Evolutionary conservation across 92 coral and sea anemone species (phyloP), one percentile per base, ranked within the genome.

Genomic region (Epizoanthus scotinus): DNA sequence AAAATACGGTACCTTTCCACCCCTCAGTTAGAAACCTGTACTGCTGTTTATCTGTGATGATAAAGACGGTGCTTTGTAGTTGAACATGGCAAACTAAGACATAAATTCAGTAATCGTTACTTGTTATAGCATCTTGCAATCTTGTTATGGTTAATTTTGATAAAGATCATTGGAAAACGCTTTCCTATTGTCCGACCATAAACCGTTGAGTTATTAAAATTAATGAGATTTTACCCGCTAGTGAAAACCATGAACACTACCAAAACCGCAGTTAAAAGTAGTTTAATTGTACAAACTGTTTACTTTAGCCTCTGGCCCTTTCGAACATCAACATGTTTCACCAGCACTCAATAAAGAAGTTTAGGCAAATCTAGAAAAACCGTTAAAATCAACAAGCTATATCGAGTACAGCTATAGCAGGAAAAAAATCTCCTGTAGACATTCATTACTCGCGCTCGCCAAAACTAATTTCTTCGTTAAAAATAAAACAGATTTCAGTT

Each of bases 181-280:
- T 58, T 75, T 58, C 24, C 67, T 59, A 58, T 60, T 38, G 31
- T 47, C 42, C 20, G 20, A 75, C 81, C 81, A 60, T 31, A 75
- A 49, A 26, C 81, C 68, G 81, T 75, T 75, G 50, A 60, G 81
- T 75, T 20, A 75, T 75, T 75, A 75, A 75, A 75, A 40, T 75
- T 75, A 10, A 75, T 75, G 81, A 57, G 38, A 22, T 58, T 36
- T 21, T 75, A 75, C 81, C 81, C 57, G 81, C 27, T 58, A 10
- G 34, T 40, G 26, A 9, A 40, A 20, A 38, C 22, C 24, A 25
- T 22, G 42, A 52, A 40, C 1, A 34, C 15, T 40, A 13, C 38
- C 38, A 28, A 62, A 72, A 73, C 31, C 79, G 64, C 64, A 18
- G 57, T 56, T 73, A 34, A 75, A 59, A 59, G n/a, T 64, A 64